Evolutionary conservation across 2,113 vertebrate genomes (phyloP), one percentile per base, ranked within the genome.

Genomic region (Ophiodon elongatus): DNA sequence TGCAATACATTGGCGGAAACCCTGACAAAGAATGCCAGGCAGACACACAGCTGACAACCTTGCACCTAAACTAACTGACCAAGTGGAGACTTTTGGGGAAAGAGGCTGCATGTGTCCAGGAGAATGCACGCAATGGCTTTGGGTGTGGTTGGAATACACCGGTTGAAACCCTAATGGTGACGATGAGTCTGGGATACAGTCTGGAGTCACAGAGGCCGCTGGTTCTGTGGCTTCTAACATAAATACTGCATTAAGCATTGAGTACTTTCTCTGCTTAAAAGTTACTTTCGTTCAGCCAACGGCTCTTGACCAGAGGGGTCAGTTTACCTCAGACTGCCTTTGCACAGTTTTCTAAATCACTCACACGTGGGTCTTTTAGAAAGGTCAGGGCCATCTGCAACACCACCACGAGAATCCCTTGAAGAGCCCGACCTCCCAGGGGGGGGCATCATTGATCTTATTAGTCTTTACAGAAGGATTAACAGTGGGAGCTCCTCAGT

Each of bases 381-480:
- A 79, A 90, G 88, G 89, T 88, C 87, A 89, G 88, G 83, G 86
- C 82, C 80, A 74, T 84, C 57, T 63, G 54, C 45, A 86, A 37
- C 67, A 77, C 67, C 54, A 82, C 73, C 69, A 57, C 54, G 75
- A 83, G 52, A 74, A 66, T 47, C 52, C 47, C 83, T 59, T 73
- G 59, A 87, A 88, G 73, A 63, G 39, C 47, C 66, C 85, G 63
- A 87, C 85, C 89, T 91, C 86, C 74, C 82, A 57, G 45, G 73
- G 83, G 83, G 85, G 73, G 70, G 77, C 66, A 80, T 88, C 80
- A 91, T 93, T 85, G 92, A 92, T 93, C 85, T 80, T 88, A 91
- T 93, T 91, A 91, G 77, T 82, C 91, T 89, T 93, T 88, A 91
- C 75, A 76, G 50, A 80, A 72, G 88, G 86, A 93, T 94, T 92